phyloP scores from a whole-genome alignment of 2,113 vertebrate genomes.

The Thryonomys swinderianus region DNA sequence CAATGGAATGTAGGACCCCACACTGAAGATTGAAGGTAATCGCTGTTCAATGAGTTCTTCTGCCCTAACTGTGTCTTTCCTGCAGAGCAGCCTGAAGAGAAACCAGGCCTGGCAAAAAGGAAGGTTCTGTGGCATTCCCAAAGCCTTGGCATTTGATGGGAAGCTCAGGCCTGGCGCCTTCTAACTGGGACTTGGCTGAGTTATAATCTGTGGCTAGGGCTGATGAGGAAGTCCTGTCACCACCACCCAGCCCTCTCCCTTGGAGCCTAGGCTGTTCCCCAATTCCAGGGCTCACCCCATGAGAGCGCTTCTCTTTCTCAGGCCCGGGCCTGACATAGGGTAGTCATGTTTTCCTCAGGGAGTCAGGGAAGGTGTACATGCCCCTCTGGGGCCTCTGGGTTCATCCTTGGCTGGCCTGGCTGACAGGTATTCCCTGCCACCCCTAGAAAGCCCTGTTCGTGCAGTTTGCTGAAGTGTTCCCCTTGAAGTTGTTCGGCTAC shows the following conservation, averaged over 20 bases:
- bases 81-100: background rate
- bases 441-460: conserved; percentile 84
- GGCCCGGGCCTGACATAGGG: background rate
- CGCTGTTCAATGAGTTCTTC: background rate
- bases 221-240: background rate
- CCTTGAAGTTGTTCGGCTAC: conserved; percentile 84
- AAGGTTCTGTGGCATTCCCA: background rate
- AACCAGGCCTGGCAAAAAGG: background rate
- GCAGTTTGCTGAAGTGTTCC: conserved; percentile 87
- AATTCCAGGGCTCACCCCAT: background rate
- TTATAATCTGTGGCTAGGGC: background rate
- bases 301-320: background rate
- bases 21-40: background rate
- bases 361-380: background rate
- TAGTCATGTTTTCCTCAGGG: background rate
- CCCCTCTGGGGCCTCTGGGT: background rate
- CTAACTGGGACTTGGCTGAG: background rate
- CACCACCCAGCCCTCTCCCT: background rate
- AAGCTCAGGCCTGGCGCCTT: background rate
- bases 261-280: background rate
- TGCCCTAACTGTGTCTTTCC: background rate
- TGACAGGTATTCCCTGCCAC: background rate
- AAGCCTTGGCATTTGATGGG: background rate
- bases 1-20: background rate
- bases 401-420: background rate